phyloP scores from a whole-genome alignment of 2,797 vertebrate genomes.

The Thunnus albacares region DNA sequence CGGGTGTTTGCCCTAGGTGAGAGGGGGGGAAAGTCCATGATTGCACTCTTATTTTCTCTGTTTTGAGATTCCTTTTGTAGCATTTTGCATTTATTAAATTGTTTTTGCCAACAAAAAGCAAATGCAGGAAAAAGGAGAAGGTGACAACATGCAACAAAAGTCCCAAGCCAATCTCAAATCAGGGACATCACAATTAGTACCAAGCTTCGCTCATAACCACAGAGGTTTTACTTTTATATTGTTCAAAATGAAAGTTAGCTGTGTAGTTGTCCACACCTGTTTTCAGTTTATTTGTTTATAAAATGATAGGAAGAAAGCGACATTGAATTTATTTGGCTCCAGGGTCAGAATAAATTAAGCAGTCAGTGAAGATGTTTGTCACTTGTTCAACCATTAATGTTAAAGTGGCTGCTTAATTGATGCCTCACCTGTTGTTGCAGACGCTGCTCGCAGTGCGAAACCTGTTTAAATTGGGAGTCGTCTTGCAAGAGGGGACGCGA shows the following conservation, averaged over 20 bases:
- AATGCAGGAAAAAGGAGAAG: no score
- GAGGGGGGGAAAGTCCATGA: not conserved
- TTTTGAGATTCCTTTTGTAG: not conserved
- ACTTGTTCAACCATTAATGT: no score
- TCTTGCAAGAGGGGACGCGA: conserved; percentile 55
- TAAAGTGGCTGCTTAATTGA: not conserved
- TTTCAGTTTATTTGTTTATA: not conserved
- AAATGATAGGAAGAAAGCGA: not conserved
- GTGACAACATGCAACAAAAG: not conserved
- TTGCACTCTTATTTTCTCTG: not conserved
- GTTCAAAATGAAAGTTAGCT: no score
- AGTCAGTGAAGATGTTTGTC: no score
- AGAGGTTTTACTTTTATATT: no score
- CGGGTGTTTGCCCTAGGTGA: conserved; percentile 60
- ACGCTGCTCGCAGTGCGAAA: conserved; percentile 84
- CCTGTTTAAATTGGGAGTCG: conserved; percentile 38
- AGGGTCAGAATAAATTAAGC: no score
- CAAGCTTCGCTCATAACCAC: no score
- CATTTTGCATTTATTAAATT: not conserved
- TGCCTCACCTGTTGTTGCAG: conserved; percentile 91
- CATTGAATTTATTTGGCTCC: no score
- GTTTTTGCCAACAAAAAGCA: conserved; percentile 53
- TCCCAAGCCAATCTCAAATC: not conserved
- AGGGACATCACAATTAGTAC: not conserved
- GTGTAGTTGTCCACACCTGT: not conserved